Evolutionary conservation across 2,888 invertebrate species (phyloP), one percentile per base, ranked within the genome.

Genomic region (Lasioglossum lativentre): DNA sequence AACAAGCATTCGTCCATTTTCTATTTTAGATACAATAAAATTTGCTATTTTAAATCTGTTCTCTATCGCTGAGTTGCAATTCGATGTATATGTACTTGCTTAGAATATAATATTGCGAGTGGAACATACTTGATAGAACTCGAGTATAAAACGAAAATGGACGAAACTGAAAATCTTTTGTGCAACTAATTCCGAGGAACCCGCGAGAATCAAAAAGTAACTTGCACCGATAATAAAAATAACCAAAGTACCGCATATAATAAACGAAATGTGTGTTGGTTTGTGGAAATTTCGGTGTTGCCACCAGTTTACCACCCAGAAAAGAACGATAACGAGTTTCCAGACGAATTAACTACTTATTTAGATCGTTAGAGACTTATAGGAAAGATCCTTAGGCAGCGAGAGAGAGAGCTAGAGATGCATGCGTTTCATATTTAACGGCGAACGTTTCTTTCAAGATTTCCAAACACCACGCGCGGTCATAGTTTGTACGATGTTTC

Each of bases 371-470:
- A 66, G 66, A 19, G 34, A 38, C 66, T 19, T 63, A 63, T 30
- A 16, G 63, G 63, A 63, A 27, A 4, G 30, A 30, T 63, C 5
- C 30, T 66, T 68, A 68, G 40, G n/a, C 40, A 70, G 40, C 14
- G 40, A 70, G 40, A 23, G 63, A 68, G 40, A 12, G n/a, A 70
- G 40, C 14, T 70, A 70, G 40, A 23, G 63, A 19, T 38, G 68
- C 68, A 68, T 68, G 68, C 68, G 68, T 34, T 68, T 68, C 68
- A 16, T 68, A 68, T 23, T 38, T 68, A 68, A 38, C 68, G 68
- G 70, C 40, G 70, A 40, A 70, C 40, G 70, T n/a, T 40, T 70
- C 40, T 14, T 70, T n/a, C n/a, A 5, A 40, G 38, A n/a, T 40
- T 45, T 45, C n/a, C 40, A 40, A 56, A 56, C 56, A n/a, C 40